Conservation (phyloP, 2,797 vertebrate genomes). For the Clamator glandarius region DNA sequence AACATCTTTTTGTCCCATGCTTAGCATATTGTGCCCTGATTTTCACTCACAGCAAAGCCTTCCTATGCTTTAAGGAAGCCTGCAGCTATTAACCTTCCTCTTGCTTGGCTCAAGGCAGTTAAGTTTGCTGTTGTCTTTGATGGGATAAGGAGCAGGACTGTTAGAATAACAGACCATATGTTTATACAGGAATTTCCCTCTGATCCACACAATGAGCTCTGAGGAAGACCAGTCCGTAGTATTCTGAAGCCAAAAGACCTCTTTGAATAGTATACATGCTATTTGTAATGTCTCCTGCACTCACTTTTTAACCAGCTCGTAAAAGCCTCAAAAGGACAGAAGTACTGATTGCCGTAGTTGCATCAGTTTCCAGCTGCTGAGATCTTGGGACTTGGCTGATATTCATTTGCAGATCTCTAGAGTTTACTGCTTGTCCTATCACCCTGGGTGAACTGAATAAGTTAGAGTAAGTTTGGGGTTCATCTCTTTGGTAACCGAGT, state of each 20-base stretch:
- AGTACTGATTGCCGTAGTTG: background rate
- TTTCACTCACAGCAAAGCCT: background rate
- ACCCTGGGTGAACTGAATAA: background rate
- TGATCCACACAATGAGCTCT: background rate
- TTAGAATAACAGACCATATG: background rate
- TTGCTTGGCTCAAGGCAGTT: background rate
- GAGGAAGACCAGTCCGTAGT: background rate
- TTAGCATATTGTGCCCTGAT: background rate
- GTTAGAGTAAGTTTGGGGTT: background rate
- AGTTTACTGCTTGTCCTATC: background rate
- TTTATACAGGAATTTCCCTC: background rate
- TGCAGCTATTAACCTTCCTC: background rate
- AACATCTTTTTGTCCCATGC: background rate
- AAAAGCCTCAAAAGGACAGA: background rate
- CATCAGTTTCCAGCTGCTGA: background rate
- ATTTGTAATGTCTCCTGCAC: background rate
- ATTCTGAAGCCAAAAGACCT: background rate
- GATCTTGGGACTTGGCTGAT: background rate
- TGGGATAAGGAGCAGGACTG: background rate
- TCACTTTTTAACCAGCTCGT: background rate
- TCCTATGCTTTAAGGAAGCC: background rate
- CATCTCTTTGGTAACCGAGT: background rate
- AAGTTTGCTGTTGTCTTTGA: background rate
- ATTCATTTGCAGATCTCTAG: background rate
- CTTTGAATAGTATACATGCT: background rate